Evolutionary conservation across 2,797 vertebrate species (phyloP).

Genomic region (Rhinella marina): DNA sequence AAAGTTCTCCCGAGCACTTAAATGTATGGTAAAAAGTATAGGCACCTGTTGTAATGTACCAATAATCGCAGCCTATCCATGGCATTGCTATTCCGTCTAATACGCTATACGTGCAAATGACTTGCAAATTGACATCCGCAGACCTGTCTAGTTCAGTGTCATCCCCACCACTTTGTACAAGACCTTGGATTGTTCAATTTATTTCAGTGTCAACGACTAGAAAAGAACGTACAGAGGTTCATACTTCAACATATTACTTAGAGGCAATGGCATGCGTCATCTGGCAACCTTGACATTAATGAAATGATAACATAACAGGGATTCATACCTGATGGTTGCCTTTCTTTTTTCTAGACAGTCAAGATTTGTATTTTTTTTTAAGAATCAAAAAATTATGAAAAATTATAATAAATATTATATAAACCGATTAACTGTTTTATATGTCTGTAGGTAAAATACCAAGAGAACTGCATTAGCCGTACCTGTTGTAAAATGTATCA

Average conservation of each 20-base stretch:
- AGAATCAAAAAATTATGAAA: too few species aligned
- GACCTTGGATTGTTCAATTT: neutral
- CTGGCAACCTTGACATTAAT: neutral
- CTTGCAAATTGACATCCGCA: neutral
- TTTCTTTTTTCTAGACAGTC: too few species aligned
- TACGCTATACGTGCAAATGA: neutral
- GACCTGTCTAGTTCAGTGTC: neutral
- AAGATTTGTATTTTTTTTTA: too few species aligned
- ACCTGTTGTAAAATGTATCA: too few species aligned
- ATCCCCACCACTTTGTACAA: neutral
- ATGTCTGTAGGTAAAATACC: too few species aligned
- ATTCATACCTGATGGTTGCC: neutral
- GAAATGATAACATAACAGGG: neutral
- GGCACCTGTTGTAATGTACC: constrained; percentile 6
- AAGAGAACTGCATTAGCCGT: too few species aligned
- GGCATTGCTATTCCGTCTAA: neutral
- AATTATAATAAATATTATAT: too few species aligned
- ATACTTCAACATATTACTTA: neutral
- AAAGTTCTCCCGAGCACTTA: constrained; percentile 18
- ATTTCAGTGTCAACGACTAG: neutral
- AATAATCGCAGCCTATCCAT: neutral
- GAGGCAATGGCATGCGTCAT: neutral
- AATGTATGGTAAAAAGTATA: neutral
- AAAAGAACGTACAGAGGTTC: neutral
- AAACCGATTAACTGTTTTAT: too few species aligned